Conservation (phyloP, 2,888 invertebrate genomes). For the Pharmacophagus antenor region DNA sequence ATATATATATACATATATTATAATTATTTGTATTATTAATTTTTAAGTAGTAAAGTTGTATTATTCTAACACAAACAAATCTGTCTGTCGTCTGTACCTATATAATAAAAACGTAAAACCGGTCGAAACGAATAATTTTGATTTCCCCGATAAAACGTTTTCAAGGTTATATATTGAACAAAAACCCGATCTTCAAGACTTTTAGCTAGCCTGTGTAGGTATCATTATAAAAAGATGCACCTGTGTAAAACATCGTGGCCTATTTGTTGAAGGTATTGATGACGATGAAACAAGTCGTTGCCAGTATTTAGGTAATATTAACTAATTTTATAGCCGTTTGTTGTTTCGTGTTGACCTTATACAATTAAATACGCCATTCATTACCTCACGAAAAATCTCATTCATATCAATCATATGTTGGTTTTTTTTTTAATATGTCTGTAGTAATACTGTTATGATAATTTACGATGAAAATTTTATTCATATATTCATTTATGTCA, state of each 20-base stretch:
- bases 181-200: constrained; percentile 8
- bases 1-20: too few relatives aligned
- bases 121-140: constrained; percentile 18
- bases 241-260: constrained; percentile 11
- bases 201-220: constrained; percentile 11
- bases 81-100: constrained; percentile 6
- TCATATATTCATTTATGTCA: too few relatives aligned
- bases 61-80: too few relatives aligned
- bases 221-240: constrained; percentile 20
- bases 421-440: too few relatives aligned
- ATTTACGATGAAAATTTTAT: too few relatives aligned
- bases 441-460: too few relatives aligned
- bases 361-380: background rate
- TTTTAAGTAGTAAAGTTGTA: too few relatives aligned
- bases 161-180: constrained; percentile 17
- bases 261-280: constrained; percentile 7
- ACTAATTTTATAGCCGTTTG: background rate
- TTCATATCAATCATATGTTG: too few relatives aligned
- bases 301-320: background rate
- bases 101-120: constrained; percentile 16
- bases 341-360: background rate
- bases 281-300: constrained; percentile 11
- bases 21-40: too few relatives aligned
- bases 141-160: constrained; percentile 18
- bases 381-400: too few relatives aligned